Conservation (phyloP, 2,113 vertebrate genomes). For the Petaurus breviceps region DNA sequence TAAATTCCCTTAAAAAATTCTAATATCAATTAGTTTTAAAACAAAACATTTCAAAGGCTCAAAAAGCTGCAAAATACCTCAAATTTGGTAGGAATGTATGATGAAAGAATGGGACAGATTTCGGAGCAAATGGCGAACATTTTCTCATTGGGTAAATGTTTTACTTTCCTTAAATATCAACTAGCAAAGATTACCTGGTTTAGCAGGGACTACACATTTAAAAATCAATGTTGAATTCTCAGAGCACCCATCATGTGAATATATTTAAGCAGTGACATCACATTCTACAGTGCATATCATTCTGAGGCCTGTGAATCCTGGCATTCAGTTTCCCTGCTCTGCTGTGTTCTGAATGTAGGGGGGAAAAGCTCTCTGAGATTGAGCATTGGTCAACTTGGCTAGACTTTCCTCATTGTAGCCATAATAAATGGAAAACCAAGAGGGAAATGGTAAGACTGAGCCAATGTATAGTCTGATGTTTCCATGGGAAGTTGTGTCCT, state of each 20-base stretch:
- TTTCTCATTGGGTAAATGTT: slow-evolving; percentile 8
- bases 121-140: slow-evolving; percentile 20
- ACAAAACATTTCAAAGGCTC: slow-evolving; percentile 48
- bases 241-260: slow-evolving; percentile 7
- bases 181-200: slow-evolving; percentile 27
- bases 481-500: slow-evolving; percentile 65
- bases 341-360: slow-evolving; percentile 55
- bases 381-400: slow-evolving; percentile 73
- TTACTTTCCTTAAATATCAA: slow-evolving; percentile 35
- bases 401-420: slow-evolving; percentile 66
- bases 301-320: slow-evolving; percentile 69
- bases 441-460: slow-evolving; percentile 69
- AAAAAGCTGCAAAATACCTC: slow-evolving; percentile 51
- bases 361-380: slow-evolving; percentile 60
- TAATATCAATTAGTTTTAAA: slow-evolving; percentile 72
- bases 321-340: slow-evolving; percentile 40
- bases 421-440: slow-evolving; percentile 68
- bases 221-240: not conserved
- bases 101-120: slow-evolving; percentile 37
- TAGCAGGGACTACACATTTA: not conserved
- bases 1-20: slow-evolving; percentile 70
- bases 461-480: slow-evolving; percentile 50
- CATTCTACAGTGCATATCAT: slow-evolving; percentile 44
- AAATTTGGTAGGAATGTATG: slow-evolving; percentile 48
- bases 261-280: not conserved